phyloP scores from a whole-genome alignment of 2,797 vertebrate species.

The Tinamus major region DNA sequence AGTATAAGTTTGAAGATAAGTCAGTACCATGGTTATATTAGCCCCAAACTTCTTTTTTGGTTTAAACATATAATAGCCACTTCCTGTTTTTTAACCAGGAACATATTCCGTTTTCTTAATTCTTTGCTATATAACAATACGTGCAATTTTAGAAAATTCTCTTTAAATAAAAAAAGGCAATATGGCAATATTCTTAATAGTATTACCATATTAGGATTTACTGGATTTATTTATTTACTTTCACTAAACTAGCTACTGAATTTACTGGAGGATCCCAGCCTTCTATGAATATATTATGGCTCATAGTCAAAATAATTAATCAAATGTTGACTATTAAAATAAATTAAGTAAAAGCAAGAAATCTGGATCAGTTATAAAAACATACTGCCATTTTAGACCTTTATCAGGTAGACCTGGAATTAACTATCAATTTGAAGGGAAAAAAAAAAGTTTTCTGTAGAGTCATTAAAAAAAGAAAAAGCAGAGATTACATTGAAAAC shows the following conservation, averaged over 20 bases:
- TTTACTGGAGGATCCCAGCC: slow-evolving; percentile 4
- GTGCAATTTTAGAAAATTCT: slow-evolving; percentile 1
- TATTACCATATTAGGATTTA: not conserved
- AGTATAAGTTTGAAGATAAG: not conserved
- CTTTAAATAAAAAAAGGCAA: not conserved
- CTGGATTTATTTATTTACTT: slow-evolving; percentile 34
- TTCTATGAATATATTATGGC: not conserved
- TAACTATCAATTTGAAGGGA: not conserved
- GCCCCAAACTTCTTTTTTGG: not conserved
- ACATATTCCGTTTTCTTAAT: not conserved
- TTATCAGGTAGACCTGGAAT: not conserved
- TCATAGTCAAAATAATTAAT: slow-evolving; percentile 2
- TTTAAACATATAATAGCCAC: not conserved
- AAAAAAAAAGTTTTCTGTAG: not conserved
- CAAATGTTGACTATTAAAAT: not conserved
- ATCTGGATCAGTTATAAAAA: not conserved
- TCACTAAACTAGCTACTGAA: slow-evolving; percentile 2
- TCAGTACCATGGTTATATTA: not conserved
- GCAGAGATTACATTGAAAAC: not conserved
- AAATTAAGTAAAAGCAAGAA: not conserved
- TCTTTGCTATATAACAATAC: not conserved
- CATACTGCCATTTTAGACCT: not conserved
- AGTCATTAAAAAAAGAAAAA: not conserved
- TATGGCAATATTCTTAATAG: not conserved
- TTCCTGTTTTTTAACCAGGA: not conserved